A percentile compares a stretch with the other conserved stretches of the same genome.
Conservation (phyloP, 2,113 vertebrate species). For the Rhabdornis inornatus region DNA sequence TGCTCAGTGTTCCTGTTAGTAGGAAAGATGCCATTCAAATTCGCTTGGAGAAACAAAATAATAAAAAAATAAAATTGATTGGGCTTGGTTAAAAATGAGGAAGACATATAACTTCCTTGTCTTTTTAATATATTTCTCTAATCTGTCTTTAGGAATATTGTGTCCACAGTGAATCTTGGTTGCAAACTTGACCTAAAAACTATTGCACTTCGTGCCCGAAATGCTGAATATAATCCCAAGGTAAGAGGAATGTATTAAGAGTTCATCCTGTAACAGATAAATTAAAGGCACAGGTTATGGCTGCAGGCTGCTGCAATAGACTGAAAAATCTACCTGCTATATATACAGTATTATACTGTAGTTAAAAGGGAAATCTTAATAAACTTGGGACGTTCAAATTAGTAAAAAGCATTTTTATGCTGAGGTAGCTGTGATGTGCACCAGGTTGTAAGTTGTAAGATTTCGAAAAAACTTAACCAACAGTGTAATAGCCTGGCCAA, state of each 20-base stretch:
- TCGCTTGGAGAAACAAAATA: neutral
- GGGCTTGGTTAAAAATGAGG: neutral
- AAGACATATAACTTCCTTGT: neutral
- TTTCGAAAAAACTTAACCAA: neutral
- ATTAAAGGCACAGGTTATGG: neutral
- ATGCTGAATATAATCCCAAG: constrained; percentile 99
- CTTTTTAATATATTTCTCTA: constrained; percentile 17
- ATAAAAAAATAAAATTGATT: neutral
- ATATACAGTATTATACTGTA: neutral
- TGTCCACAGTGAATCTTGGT: constrained; percentile 97
- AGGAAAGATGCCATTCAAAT: neutral
- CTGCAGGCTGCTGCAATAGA: neutral
- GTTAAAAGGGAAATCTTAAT: neutral
- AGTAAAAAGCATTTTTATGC: neutral
- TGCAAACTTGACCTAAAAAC: constrained; percentile 99
- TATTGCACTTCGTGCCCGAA: constrained; percentile 96
- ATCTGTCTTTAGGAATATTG: constrained; percentile 87
- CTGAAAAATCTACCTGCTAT: neutral
- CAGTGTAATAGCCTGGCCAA: neutral
- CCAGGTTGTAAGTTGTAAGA: neutral
- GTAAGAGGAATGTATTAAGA: constrained; percentile 68
- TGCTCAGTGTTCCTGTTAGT: neutral
- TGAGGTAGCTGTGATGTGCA: neutral
- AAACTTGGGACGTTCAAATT: neutral
- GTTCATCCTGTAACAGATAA: neutral